phyloP scores from a whole-genome alignment of 2,797 vertebrate genomes.

The Somateria mollissima region DNA sequence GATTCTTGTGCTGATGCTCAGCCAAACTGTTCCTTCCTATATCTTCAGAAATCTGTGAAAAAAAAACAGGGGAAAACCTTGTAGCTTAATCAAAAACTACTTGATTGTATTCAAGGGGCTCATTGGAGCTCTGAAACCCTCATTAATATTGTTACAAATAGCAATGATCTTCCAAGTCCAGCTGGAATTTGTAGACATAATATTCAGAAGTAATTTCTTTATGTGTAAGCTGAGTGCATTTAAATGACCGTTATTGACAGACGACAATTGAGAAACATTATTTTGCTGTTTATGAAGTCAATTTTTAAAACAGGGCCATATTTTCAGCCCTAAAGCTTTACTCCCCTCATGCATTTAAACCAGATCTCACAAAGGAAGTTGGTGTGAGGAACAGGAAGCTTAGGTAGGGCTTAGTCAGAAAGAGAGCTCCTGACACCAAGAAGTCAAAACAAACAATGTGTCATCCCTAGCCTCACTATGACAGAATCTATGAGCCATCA shows the following conservation, averaged over 20 bases:
- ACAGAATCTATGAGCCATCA: not conserved
- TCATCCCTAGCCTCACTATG: not conserved
- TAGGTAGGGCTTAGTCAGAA: constrained; percentile 44
- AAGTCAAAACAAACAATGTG: constrained; percentile 34
- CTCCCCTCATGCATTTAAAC: not conserved
- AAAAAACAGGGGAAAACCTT: not conserved
- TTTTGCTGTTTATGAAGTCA: not conserved
- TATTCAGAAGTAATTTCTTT: not conserved
- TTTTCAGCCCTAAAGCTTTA: not conserved
- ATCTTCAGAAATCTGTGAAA: not conserved
- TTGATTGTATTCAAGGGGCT: not conserved
- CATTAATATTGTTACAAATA: not conserved
- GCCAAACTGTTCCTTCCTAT: not conserved
- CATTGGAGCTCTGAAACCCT: not conserved
- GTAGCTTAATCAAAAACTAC: not conserved
- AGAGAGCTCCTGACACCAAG: not conserved
- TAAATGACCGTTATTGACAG: not conserved
- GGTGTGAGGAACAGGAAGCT: constrained; percentile 15
- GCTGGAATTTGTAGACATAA: not conserved
- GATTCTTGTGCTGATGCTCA: not conserved
- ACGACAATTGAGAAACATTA: not conserved
- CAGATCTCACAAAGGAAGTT: constrained; percentile 15
- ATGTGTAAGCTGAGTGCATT: not conserved
- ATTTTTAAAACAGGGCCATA: not conserved
- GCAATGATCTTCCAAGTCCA: not conserved